Evolutionary conservation across 2,113 vertebrate species (phyloP).

Genomic region (Galbula dea): DNA sequence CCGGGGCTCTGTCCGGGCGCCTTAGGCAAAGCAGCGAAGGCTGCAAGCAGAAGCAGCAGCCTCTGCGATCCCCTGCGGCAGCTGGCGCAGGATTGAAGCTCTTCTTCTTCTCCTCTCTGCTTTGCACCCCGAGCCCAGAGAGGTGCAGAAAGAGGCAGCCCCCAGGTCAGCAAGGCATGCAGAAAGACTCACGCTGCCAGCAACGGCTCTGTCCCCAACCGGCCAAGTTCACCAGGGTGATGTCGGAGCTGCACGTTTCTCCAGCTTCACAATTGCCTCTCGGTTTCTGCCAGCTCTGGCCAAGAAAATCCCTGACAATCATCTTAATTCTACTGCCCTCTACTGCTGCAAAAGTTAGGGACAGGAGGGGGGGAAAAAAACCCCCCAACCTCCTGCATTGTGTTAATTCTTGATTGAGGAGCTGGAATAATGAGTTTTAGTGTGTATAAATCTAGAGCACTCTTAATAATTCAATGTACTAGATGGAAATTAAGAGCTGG

Average conservation of each 20-base stretch:
- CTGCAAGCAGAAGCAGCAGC: background rate
- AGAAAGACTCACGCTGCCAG: background rate
- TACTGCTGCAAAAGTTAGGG: background rate
- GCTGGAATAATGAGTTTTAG: background rate
- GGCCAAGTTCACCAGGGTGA: background rate
- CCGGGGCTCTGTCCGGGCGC: background rate
- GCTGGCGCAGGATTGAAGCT: background rate
- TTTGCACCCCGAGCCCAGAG: background rate
- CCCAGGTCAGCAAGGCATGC: background rate
- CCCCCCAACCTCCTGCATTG: fast-evolving
- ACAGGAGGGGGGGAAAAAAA: background rate
- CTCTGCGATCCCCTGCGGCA: background rate
- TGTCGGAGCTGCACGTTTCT: background rate
- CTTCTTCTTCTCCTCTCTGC: background rate
- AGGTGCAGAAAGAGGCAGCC: background rate
- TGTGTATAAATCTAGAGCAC: background rate
- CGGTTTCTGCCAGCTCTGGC: background rate
- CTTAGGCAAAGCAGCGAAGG: constrained; percentile 43
- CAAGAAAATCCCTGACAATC: background rate
- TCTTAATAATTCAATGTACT: no score
- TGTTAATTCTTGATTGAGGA: fast-evolving
- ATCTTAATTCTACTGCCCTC: constrained; percentile 60
- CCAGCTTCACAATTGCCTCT: background rate
- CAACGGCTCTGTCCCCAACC: background rate
- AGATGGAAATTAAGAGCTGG: background rate